Evolutionary conservation across 2,113 vertebrate genomes (phyloP).

Genomic region (Nanorana parkeri): DNA sequence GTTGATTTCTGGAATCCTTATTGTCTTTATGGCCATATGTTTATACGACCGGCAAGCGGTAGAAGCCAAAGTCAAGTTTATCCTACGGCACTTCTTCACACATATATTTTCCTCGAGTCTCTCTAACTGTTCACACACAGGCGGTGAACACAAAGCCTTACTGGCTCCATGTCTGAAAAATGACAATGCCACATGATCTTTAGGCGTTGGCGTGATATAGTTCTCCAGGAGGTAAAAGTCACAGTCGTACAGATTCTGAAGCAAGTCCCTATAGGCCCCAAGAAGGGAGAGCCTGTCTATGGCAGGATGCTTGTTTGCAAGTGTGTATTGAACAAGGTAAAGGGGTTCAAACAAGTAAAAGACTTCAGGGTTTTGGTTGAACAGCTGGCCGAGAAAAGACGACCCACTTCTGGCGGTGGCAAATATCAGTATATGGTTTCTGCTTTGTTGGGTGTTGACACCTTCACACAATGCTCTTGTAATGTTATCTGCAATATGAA

Average conservation of each 20-base stretch:
- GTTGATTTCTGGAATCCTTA: constrained; percentile 75
- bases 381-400: constrained; percentile 80
- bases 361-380: constrained; percentile 78
- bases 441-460: constrained; percentile 54
- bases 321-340: constrained; percentile 77
- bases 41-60: constrained; percentile 68
- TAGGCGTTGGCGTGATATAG: constrained; percentile 75
- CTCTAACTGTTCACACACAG: constrained; percentile 67
- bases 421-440: constrained; percentile 78
- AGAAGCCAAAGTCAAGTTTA: constrained; percentile 78
- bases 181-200: constrained; percentile 72
- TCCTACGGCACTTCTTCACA: constrained; percentile 68
- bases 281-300: constrained; percentile 73
- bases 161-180: constrained; percentile 78
- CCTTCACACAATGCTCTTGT: constrained; percentile 70
- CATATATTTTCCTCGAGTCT: constrained; percentile 72
- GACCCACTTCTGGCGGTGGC: constrained; percentile 80
- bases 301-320: constrained; percentile 69
- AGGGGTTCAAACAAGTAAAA: constrained; percentile 83
- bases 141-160: constrained; percentile 77
- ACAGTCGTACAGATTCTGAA: constrained; percentile 78
- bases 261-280: constrained; percentile 77
- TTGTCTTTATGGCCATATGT: constrained; percentile 76
- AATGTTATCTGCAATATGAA: constrained; percentile 57
- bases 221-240: constrained; percentile 77